Evolutionary conservation across 2,888 invertebrate genomes (phyloP).

Genomic region (Willowsia nigromaculata): DNA sequence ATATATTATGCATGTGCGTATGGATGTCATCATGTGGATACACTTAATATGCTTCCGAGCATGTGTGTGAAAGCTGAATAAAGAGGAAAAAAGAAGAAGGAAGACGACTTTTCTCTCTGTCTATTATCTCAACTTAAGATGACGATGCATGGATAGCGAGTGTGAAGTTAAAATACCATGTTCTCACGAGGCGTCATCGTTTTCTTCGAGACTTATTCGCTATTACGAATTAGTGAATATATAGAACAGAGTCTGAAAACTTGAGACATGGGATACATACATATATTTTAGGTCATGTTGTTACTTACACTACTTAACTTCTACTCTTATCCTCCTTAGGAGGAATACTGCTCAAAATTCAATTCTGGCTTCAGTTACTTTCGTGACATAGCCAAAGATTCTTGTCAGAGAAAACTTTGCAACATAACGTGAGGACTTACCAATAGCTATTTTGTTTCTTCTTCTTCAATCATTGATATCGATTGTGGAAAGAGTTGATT

Average conservation of each 20-base stretch:
- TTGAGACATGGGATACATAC: neutral
- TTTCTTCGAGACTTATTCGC: constrained; percentile 1
- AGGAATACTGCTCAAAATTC: constrained; percentile 36
- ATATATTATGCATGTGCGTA: constrained; percentile 39
- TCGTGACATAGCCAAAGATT: constrained; percentile 57
- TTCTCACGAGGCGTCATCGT: neutral
- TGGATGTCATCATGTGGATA: constrained; percentile 55
- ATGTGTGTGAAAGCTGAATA: constrained; percentile 47
- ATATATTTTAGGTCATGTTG: constrained; percentile 59
- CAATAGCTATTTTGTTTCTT: neutral
- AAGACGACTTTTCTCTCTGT: constrained; percentile 23
- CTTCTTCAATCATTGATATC: neutral
- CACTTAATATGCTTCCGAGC: constrained; percentile 42
- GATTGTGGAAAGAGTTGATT: constrained; percentile 10
- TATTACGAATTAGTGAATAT: constrained; percentile 4
- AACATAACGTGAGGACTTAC: neutral
- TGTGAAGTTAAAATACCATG: constrained; percentile 53
- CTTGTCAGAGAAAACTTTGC: constrained; percentile 30
- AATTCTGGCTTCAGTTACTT: constrained; percentile 60
- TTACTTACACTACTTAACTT: constrained; percentile 42
- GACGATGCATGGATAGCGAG: constrained; percentile 29
- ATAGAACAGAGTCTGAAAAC: neutral
- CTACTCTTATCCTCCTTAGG: constrained; percentile 34
- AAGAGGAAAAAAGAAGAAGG: neutral
- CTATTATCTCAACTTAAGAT: constrained; percentile 12